Evolutionary conservation across 2,113 vertebrate genomes (phyloP), one percentile per base, ranked within the genome.

Genomic region (Pachycephala philippinensis): DNA sequence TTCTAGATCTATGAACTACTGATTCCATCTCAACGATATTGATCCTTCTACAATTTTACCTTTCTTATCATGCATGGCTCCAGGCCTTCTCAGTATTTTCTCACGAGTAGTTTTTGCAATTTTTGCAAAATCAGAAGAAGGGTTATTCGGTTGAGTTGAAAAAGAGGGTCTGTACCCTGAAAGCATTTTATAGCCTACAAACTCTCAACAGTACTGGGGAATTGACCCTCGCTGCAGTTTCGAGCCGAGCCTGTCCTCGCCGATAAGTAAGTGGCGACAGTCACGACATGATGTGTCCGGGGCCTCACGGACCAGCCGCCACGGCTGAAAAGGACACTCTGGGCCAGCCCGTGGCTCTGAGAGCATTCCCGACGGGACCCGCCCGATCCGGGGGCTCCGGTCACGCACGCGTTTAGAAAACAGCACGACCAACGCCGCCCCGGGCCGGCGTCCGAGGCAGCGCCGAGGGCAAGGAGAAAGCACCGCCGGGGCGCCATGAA

Each of bases 331-430:
- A n/a, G 35, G 60, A 63, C 91, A 50, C 60, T 52, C 47, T 15
- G 83, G 54, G 68, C 52, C 47, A 84, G 89, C 19, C 95, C 84
- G 89, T 78, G 84, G 89, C 80, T 94, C 30, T 27, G 78, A 35
- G 94, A 75, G 50, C 59, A 27, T 69, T 52, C 59, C 33, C 9
- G 18, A 3, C 8, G 44, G 52, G n/a, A 33, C 44, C n/a, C 26
- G 19, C 35, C n/a, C 14, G 31, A 3, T 3, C 6, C 13, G 6
- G 5, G 15, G 31, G 15, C 37, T 44, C 44, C 23, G 8, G 7
- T 19, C 50, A 19, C 15, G 5, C 3, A 7, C 15, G 64, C 49
- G 2, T 37, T 10, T 3, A 6, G 20, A 15, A 52, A 22, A 30
- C 23, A 10, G 33, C 74, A 39, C 9, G 6, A 5, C 13, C 39